Conservation (phyloP, 2,888 invertebrate genomes). For the Aquatica leii region DNA sequence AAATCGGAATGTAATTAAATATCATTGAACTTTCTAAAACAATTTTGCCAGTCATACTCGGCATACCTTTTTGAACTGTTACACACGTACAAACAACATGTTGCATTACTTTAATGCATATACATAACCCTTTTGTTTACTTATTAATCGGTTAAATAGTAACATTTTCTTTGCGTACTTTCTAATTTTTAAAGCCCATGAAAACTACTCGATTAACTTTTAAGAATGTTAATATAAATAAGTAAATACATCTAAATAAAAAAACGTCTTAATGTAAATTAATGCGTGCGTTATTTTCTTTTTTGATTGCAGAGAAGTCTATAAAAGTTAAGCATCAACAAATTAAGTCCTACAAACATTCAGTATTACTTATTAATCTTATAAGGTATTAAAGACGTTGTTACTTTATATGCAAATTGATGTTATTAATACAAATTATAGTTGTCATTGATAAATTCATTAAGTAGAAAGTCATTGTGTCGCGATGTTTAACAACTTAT, state of each 20-base stretch:
- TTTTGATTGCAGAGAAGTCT: background rate
- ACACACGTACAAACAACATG: too few relatives aligned
- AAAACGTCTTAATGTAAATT: conserved; percentile 3
- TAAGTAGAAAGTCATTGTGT: conserved; percentile 13
- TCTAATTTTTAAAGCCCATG: too few relatives aligned
- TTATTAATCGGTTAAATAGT: background rate
- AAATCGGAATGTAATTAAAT: conserved; percentile 1
- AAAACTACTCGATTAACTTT: too few relatives aligned
- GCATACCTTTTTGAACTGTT: too few relatives aligned
- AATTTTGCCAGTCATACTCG: background rate
- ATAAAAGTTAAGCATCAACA: conserved; percentile 5
- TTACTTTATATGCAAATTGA: conserved; percentile 7
- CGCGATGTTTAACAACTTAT: conserved; percentile 4
- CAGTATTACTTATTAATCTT: conserved; percentile 1
- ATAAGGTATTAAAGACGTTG: background rate
- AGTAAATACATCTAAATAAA: background rate
- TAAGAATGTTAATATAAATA: background rate
- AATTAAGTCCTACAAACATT: background rate
- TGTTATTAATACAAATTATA: conserved; percentile 9
- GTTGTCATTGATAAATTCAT: conserved; percentile 13
- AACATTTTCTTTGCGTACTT: too few relatives aligned
- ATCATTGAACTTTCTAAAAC: conserved; percentile 1
- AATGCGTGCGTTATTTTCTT: background rate
- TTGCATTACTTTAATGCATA: too few relatives aligned
- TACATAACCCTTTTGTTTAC: too few relatives aligned